Evolutionary conservation across 2,888 invertebrate species (phyloP).

Genomic region (Ormia ochracea): DNA sequence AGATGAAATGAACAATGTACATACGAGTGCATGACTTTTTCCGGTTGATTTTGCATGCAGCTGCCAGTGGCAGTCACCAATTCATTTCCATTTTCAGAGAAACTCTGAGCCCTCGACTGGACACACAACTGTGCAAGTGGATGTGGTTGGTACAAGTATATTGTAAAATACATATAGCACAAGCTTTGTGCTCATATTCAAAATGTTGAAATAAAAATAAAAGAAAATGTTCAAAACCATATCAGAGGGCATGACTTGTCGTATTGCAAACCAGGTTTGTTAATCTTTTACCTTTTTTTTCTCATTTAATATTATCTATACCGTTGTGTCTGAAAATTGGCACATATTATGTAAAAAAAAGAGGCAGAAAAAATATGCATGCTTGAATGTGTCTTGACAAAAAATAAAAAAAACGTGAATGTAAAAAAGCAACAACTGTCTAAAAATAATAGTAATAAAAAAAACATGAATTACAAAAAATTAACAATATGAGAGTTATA

Average conservation of each 20-base stretch:
- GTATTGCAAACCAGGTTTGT: constrained; percentile 47
- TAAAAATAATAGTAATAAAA: constrained; percentile 1
- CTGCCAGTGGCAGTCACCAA: neutral
- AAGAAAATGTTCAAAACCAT: constrained; percentile 34
- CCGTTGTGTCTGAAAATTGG: constrained; percentile 47
- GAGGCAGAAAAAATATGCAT: constrained; percentile 4
- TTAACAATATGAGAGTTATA: neutral
- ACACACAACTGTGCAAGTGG: neutral
- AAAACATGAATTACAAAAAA: neutral
- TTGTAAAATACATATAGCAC: neutral
- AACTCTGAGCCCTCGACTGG: neutral
- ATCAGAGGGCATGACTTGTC: constrained; percentile 56
- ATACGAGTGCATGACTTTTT: constrained; percentile 15
- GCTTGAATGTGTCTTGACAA: neutral
- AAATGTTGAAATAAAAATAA: constrained; percentile 46
- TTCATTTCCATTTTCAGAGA: neutral
- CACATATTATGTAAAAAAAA: constrained; percentile 59
- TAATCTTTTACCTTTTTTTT: neutral
- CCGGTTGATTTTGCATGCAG: constrained; percentile 19
- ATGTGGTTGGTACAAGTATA: too few relatives aligned
- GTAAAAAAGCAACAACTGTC: constrained; percentile 40
- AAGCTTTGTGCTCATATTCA: constrained; percentile 23
- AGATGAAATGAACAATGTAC: neutral
- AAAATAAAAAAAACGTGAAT: constrained; percentile 17
- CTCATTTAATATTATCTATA: constrained; percentile 8